Base-by-base conservation (phyloP, 2,888 invertebrate species). In the Metellina segmentata region DNA sequence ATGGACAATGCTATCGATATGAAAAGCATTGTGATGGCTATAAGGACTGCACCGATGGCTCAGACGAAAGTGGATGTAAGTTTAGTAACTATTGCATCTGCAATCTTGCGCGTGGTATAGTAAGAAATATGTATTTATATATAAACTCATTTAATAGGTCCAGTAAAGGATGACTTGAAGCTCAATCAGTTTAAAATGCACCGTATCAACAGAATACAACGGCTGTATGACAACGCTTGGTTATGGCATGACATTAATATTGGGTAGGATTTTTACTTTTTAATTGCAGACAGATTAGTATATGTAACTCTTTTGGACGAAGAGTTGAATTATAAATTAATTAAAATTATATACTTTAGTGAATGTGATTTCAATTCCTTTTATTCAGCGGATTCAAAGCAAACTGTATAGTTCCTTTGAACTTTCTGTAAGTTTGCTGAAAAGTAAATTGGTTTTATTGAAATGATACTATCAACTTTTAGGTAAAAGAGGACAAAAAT, bases 191-290 rank as follows among this genome's bases (percentile, higher is more conserved):
- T 93, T 71, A 83, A 93, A 78, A 93, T 93, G 91, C 51, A 92
- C 95, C 96, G 98, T 4, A 98, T 98, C 95, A 98, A 98, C 95
- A 96, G 98, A 92, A 96, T 98, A 91, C 97, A 97, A 94, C 96
- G 98, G 0, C 97, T 98, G 94, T 99, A 98, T 95, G 98, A 98
- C 94, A 98, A 98, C 95, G 97, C 97, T 90, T 99, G 99, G 99
- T 95, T 98, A 86, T 99, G 99, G 99, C 97, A 97, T 93, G 98
- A 98, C 95, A 97, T 98, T 85, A 98, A 98, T 95, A 98, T 98
- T 94, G 98, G 94, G 92, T 93, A 75, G 71, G 81, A 49, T 53
- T 19, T 81, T 53, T 34, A 34, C 1, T 34, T 34, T n/a, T n/a
- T n/a, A n/a, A n/a, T n/a, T n/a, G n/a, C n/a, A n/a, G n/a, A n/a